These are phyloP conservation scores for Dasyornis broadbenti DNA, from an alignment of 2,113 vertebrate genomes.

Conservation along the genomic window DNA sequence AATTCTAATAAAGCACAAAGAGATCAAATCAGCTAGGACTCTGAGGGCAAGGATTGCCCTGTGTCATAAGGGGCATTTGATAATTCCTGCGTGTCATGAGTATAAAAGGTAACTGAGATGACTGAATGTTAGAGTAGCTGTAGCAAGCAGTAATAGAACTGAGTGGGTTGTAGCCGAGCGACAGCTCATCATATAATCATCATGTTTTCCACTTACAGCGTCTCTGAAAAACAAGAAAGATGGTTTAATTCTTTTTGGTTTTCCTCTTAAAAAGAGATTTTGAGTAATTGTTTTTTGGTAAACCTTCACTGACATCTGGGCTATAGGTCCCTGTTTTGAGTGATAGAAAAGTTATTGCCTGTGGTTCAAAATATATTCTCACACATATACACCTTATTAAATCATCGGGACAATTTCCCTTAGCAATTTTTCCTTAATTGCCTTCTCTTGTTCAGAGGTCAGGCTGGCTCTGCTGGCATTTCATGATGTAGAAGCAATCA, in stretches of 20 bases:
- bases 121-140: conserved; percentile 40
- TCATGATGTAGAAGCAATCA: background rate
- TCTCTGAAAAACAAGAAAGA: conserved; percentile 38
- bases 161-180: conserved; percentile 48
- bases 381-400: background rate
- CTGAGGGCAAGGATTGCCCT: background rate
- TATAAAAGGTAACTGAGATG: background rate
- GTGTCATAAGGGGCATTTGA: background rate
- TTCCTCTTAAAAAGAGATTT: background rate
- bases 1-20: background rate
- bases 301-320: background rate
- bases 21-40: background rate
- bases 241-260: background rate
- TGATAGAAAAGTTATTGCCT: background rate
- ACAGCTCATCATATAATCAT: conserved; percentile 58
- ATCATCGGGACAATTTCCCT: background rate
- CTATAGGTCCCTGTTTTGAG: background rate
- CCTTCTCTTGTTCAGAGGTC: background rate
- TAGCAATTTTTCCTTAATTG: background rate
- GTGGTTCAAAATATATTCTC: background rate
- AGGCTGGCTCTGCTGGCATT: background rate
- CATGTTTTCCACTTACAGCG: conserved; percentile 38
- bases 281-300: background rate
- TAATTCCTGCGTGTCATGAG: background rate
- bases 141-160: conserved; percentile 58